Conservation (phyloP, 2,888 invertebrate species). For the Epinotia nisella region DNA sequence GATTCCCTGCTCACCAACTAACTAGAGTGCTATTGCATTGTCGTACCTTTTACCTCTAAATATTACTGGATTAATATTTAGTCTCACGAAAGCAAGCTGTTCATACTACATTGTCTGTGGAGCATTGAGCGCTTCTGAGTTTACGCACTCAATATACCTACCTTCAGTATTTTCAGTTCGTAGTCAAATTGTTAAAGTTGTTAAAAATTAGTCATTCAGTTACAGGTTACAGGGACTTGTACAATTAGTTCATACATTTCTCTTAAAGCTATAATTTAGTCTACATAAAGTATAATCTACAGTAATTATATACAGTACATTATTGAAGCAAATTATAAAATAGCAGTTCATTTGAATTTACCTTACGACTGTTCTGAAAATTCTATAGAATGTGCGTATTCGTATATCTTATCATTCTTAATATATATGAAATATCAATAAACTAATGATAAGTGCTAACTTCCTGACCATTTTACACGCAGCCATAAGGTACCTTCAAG, state of each 20-base stretch:
- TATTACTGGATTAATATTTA: background rate
- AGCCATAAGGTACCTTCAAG: constrained; percentile 16
- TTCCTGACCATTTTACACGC: background rate
- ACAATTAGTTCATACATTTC: constrained; percentile 38
- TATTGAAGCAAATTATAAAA: constrained; percentile 31
- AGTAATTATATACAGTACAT: constrained; percentile 30
- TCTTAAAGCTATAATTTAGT: constrained; percentile 26
- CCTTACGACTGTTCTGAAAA: background rate
- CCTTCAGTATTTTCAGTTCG: constrained; percentile 16
- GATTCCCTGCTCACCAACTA: background rate
- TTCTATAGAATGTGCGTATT: background rate
- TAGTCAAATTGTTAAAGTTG: constrained; percentile 25
- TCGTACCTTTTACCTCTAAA: background rate
- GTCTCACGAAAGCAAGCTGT: background rate
- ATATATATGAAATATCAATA: no score
- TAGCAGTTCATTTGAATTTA: background rate
- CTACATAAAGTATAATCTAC: constrained; percentile 31
- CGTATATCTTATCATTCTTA: background rate
- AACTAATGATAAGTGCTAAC: background rate
- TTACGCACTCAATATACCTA: background rate
- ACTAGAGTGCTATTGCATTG: background rate
- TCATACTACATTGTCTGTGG: background rate
- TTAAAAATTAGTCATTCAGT: constrained; percentile 40
- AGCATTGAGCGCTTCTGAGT: no score
- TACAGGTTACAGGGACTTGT: constrained; percentile 33